Percentiles rank a stretch among this genome's conserved stretches.
These are phyloP conservation scores for Tanypteryx hageni DNA, from an alignment of 2,888 invertebrate species.

Conservation along the genomic window DNA sequence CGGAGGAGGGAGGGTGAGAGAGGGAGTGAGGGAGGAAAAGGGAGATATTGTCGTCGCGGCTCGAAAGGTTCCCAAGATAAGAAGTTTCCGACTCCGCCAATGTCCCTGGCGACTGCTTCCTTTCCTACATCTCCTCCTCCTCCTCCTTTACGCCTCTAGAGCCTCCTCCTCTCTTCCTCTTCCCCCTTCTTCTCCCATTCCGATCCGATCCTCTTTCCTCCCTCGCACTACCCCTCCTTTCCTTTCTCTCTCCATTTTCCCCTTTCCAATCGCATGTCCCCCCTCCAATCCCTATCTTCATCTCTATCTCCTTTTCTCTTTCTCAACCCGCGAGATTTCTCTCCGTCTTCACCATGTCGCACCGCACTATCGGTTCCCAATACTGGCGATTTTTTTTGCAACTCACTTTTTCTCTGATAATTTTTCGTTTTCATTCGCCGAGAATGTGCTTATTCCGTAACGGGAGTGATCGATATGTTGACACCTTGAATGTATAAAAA, in stretches of 20 bases:
- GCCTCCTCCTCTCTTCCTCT: neutral
- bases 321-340: conserved; percentile 9
- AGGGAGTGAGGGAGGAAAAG: neutral
- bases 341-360: conserved; percentile 23
- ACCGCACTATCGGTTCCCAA: conserved; percentile 50
- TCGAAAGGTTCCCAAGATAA: conserved; percentile 16
- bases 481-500: conserved; percentile 36
- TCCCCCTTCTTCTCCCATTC: conserved; percentile 4
- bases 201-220: neutral
- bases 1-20: neutral
- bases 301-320: conserved; percentile 21
- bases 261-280: neutral
- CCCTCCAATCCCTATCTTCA: too few relatives aligned
- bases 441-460: conserved; percentile 49
- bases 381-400: conserved; percentile 38
- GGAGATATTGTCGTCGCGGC: conserved; percentile 34
- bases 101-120: conserved; percentile 21
- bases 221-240: neutral
- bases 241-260: neutral
- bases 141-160: too few relatives aligned
- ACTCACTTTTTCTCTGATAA: conserved; percentile 12
- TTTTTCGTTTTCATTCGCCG: conserved; percentile 42
- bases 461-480: conserved; percentile 51
- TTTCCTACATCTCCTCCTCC: neutral
- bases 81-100: conserved; percentile 26